Evolutionary conservation across 2,113 vertebrate genomes (phyloP), one percentile per base, ranked within the genome.

Genomic region (Chloropsis hardwickii): DNA sequence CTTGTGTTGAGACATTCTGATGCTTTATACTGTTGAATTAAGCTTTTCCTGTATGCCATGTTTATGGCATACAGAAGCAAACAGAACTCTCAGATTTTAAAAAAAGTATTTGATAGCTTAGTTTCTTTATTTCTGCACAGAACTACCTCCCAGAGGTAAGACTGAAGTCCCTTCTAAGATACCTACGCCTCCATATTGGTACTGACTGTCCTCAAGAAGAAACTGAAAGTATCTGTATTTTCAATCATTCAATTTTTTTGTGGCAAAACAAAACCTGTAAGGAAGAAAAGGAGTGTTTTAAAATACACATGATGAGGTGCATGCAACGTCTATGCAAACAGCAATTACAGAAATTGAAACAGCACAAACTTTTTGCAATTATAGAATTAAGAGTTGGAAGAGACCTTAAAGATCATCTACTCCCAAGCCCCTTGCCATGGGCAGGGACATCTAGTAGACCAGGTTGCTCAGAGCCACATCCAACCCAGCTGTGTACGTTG

Each of bases 141-240:
- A 98, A 98, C 98, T 97, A 98, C 98, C 98, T 98, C 98, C 98
- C 97, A 88, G 92, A 97, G 97, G 91, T 90, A 84, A 97, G 97
- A 97, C 98, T 97, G 42, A 92, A 86, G 97, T 98, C 98, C 97
- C 97, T 97, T 95, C 64, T 90, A 93, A 94, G 93, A 83, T 79
- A 80, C 25, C 96, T 98, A 98, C 95, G 72, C 65, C 69, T 97
- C 97, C 98, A 98, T 98, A 29, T n/a, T 96, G 85, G 90, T 57
- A 45, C 73, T 58, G 95, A 72, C 73, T 90, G 51, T n/a, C 73
- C 51, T 21, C 96, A 37, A 90, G 56, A 91, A 97, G 93, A 96
- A 98, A 98, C 9, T 33, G 7, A 61, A 67, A 81, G 44, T 76
- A 58, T 39, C 33, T 69, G 4, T 64, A 90, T 39, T 66, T 61